Evolutionary conservation across 1,140 invertebrate genomes (phyloP).

Genomic region (Gryllus bimaculatus): DNA sequence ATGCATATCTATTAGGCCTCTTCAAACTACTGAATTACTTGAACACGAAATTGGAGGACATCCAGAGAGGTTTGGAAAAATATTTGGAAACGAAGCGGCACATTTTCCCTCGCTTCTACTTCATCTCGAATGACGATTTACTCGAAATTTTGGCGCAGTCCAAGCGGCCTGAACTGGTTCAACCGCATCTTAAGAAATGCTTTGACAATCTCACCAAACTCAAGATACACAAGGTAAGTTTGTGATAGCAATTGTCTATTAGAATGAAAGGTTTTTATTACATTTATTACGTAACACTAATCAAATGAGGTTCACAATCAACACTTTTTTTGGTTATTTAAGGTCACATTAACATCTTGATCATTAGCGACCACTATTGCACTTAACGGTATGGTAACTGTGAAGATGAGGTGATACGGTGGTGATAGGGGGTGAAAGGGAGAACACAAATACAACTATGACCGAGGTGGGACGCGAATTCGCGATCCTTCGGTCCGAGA

Average conservation of each 20-base stretch:
- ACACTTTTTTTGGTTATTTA: too few species aligned
- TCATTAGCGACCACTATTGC: too few species aligned
- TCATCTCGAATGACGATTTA: conserved; percentile 81
- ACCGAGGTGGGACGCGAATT: too few species aligned
- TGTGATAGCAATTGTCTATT: too few species aligned
- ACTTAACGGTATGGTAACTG: too few species aligned
- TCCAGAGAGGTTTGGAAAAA: conserved; percentile 63
- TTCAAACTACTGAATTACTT: conserved; percentile 52
- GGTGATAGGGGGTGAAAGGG: too few species aligned
- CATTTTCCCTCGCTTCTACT: conserved; percentile 75
- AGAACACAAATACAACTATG: too few species aligned
- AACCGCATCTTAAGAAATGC: conserved; percentile 73
- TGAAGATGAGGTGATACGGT: too few species aligned
- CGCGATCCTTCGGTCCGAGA: too few species aligned
- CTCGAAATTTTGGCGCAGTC: conserved; percentile 72
- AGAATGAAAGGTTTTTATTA: not conserved
- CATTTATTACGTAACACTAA: not conserved
- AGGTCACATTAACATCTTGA: too few species aligned
- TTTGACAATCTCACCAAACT: conserved; percentile 75
- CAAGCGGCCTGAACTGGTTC: conserved; percentile 68
- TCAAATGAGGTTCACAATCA: not conserved
- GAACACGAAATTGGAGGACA: conserved; percentile 52
- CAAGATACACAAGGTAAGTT: conserved; percentile 52
- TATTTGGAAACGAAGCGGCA: conserved; percentile 78
- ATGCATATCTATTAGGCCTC: conserved; percentile 34